Percentiles rank a stretch among this genome's conserved stretches.
These are phyloP conservation scores for Pseudochromis fuscus DNA, from an alignment of 2,797 vertebrate genomes.

Conservation along the genomic window DNA sequence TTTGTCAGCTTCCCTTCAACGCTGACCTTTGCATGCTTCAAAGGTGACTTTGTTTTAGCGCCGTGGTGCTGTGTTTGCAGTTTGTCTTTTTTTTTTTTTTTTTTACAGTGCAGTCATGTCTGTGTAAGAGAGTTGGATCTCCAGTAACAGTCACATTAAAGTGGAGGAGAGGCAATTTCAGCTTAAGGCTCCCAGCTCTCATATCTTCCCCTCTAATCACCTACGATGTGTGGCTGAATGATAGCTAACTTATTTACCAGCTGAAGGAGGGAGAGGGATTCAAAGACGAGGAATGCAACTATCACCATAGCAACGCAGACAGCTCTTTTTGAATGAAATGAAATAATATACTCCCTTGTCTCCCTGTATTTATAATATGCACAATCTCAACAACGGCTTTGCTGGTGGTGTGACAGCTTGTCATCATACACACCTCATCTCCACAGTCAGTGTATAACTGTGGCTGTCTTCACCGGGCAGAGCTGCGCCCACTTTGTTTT, in stretches of 20 bases:
- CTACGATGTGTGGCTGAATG: slow-evolving; percentile 37
- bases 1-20: slow-evolving; percentile 58
- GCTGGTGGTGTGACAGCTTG: slow-evolving; percentile 23
- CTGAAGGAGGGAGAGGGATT: slow-evolving; percentile 38
- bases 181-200: slow-evolving; percentile 26
- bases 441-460: slow-evolving; percentile 15
- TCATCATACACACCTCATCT: slow-evolving; percentile 19
- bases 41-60: slow-evolving; percentile 66
- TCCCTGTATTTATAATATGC: slow-evolving; percentile 57
- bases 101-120: slow-evolving; percentile 48
- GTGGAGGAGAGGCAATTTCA: slow-evolving; percentile 41
- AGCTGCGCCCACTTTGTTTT: slow-evolving; percentile 40
- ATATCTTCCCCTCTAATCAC: slow-evolving; percentile 46
- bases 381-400: slow-evolving; percentile 36
- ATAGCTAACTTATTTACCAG: slow-evolving; percentile 55
- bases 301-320: slow-evolving; percentile 66
- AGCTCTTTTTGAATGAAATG: slow-evolving; percentile 61
- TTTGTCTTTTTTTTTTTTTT: no score
- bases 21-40: slow-evolving; percentile 52
- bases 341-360: slow-evolving; percentile 44
- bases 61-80: slow-evolving; percentile 65
- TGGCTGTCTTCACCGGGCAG: slow-evolving; percentile 16
- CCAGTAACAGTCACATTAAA: slow-evolving; percentile 29
- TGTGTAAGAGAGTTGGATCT: slow-evolving; percentile 29
- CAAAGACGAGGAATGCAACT: slow-evolving; percentile 40